Conservation (phyloP, 2,888 invertebrate genomes). For the Cancer borealis region DNA sequence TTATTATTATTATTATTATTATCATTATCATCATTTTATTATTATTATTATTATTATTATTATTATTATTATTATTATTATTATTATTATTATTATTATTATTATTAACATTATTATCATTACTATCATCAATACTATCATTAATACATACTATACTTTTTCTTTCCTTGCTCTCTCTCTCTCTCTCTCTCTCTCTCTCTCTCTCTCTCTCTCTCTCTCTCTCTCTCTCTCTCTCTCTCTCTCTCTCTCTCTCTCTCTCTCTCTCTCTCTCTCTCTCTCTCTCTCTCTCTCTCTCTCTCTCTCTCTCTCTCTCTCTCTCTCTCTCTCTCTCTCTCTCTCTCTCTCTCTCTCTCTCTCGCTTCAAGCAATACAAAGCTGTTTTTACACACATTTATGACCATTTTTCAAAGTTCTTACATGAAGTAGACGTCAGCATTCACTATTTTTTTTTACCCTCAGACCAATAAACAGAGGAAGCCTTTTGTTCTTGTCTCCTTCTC, state of each 20-base stretch:
- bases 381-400: background rate
- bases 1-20: background rate
- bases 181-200: slow-evolving; percentile 1
- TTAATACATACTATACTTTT: background rate
- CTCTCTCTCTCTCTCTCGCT: background rate
- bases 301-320: background rate
- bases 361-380: background rate
- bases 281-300: too few relatives aligned
- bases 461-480: background rate
- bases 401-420: background rate
- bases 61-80: too few relatives aligned
- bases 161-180: background rate
- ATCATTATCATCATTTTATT: background rate
- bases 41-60: too few relatives aligned
- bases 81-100: too few relatives aligned
- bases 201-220: background rate
- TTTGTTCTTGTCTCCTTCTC: background rate
- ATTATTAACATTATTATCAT: too few relatives aligned
- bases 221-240: background rate
- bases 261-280: background rate
- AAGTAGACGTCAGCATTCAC: background rate
- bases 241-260: background rate
- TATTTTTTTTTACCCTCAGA: background rate
- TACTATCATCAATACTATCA: background rate
- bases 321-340: background rate